Evolutionary conservation across 2,888 invertebrate species (phyloP).

Genomic region (Tenthredo notha): DNA sequence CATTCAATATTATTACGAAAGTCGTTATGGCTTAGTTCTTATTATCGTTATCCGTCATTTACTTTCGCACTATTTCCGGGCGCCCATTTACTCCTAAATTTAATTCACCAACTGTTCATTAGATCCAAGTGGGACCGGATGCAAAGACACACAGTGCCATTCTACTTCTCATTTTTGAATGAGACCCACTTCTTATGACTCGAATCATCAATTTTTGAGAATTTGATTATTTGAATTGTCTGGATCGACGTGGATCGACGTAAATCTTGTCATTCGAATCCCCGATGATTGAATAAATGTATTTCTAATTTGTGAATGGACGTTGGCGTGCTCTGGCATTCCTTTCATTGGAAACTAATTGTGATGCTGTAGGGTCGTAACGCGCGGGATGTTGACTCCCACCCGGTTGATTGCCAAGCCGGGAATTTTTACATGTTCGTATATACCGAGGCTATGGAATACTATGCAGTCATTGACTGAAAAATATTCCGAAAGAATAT

Average conservation of each 20-base stretch:
- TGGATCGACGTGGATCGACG: neutral
- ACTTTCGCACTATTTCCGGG: constrained; percentile 21
- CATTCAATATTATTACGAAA: constrained; percentile 37
- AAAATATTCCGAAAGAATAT: neutral
- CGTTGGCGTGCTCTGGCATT: constrained; percentile 59
- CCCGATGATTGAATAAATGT: neutral
- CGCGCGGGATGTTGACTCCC: constrained; percentile 64
- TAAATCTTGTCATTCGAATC: neutral
- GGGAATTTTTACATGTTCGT: constrained; percentile 66
- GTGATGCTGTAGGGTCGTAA: constrained; percentile 66
- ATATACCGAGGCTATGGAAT: neutral
- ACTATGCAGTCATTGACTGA: neutral
- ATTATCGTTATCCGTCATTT: constrained; percentile 26
- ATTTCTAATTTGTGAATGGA: constrained; percentile 65
- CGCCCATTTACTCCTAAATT: neutral
- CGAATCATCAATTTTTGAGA: neutral
- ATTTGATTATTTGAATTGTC: neutral
- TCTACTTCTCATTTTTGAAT: neutral
- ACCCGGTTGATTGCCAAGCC: constrained; percentile 62
- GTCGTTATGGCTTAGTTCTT: neutral
- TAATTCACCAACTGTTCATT: constrained; percentile 7
- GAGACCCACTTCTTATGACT: neutral
- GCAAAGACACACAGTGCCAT: neutral
- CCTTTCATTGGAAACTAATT: constrained; percentile 73
- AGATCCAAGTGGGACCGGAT: neutral